Base-by-base conservation (phyloP, 1,140 invertebrate genomes). In the Colletes gigas region DNA sequence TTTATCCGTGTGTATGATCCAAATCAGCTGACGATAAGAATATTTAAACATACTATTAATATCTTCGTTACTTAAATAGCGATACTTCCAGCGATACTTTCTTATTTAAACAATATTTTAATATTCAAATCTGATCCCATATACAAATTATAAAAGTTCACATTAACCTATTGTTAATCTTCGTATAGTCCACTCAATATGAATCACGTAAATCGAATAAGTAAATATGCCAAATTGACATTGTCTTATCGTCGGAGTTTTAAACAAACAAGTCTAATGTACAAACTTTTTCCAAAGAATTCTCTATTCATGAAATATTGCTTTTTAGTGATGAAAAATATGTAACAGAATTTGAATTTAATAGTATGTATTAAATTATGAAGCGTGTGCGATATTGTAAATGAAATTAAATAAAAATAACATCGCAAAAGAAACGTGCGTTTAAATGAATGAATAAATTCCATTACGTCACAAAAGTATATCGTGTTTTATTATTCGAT, bases 211-310 rank as follows among this genome's bases (percentile, higher is more conserved):
- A 19, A 7, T 0, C 5, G 19, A 44, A 47, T 17, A 10, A n/a
- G 4, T 67, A 77, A 68, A 77, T 47, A 60, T 69, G 44, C 5
- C 30, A 39, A 69, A 69, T 59, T 50, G n/a, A 60, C 12, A 4
- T 57, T 15, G 39, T 0, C 69, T 78, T 78, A 73, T 78, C 77
- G 19, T 10, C 8, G 4, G 4, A 17, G 7, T 3, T 3, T 73
- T 39, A 30, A 73, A 65, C 17, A 73, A 79, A 78, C 70, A 78
- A 14, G 6, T 62, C 47, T 65, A 52, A 10, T 14, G 7, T 10
- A 70, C n/a, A 7, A 62, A 62, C 9, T 78, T 15, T 21, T 12
- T 63, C 17, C 17, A 19, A 30, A 62, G 71, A 21, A 12, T 62
- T 54, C 17, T 19, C 15, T 39, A 2, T 1, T 69, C 4, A 12